A percentile compares a stretch with the other conserved stretches of the same genome.
Conservation (phyloP, 1,140 invertebrate species). For the Drosophila quadrilineata region DNA sequence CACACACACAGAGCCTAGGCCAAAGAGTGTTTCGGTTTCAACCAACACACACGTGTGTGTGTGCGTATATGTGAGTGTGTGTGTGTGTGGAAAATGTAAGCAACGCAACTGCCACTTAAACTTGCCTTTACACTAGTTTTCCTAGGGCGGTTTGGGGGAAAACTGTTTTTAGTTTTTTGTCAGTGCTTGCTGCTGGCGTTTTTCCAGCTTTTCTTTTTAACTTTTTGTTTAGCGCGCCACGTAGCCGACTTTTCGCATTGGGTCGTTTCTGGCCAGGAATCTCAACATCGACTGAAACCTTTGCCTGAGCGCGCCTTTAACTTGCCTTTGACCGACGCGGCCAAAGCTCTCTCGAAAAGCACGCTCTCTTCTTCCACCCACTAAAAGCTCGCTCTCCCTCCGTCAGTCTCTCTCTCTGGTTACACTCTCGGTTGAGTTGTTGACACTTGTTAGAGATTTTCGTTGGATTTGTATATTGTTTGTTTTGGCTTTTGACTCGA, state of each 20-base stretch:
- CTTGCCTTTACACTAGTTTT: conserved; percentile 65
- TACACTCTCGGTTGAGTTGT: conserved; percentile 26
- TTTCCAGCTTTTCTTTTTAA: conserved; percentile 59
- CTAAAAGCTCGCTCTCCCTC: conserved; percentile 3
- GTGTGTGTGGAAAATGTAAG: no score
- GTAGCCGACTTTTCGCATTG: conserved; percentile 11
- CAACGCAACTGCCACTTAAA: conserved; percentile 67
- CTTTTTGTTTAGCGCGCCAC: conserved; percentile 44
- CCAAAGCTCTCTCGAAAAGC: conserved; percentile 42
- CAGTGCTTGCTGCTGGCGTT: conserved; percentile 54
- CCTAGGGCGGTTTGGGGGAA: conserved; percentile 52
- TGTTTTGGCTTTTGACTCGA: conserved; percentile 34
- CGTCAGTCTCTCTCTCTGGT: not conserved
- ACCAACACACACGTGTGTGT: no score
- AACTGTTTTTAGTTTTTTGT: conserved; percentile 40
- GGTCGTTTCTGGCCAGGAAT: conserved; percentile 65
- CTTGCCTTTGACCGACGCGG: conserved; percentile 20
- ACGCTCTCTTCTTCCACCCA: conserved; percentile 39
- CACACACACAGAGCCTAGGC: conserved; percentile 5
- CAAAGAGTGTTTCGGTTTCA: conserved; percentile 22
- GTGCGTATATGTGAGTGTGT: no score
- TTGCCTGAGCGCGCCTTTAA: conserved; percentile 46
- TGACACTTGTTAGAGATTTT: conserved; percentile 75
- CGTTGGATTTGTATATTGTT: conserved; percentile 29
- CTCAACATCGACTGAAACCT: conserved; percentile 60